phyloP scores from a whole-genome alignment of 2,113 vertebrate genomes.

The Toxotes chatareus region DNA sequence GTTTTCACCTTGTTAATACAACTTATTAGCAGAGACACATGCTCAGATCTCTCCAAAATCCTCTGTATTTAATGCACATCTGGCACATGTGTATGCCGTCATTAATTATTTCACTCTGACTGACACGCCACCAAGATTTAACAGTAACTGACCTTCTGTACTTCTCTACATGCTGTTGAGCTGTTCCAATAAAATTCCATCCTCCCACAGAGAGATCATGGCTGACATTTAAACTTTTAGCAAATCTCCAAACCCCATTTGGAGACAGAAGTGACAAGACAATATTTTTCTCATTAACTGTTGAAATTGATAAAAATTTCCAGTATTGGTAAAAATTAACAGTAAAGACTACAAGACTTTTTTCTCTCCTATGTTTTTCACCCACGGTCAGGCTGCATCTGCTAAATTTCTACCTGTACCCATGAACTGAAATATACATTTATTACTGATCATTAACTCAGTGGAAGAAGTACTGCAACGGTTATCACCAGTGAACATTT shows the following conservation, averaged over 20 bases:
- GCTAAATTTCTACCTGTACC: neutral
- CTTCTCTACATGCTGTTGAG: constrained; percentile 1
- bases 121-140: neutral
- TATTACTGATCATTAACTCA: neutral
- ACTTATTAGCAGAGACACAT: neutral
- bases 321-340: too few relatives aligned
- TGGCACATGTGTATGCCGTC: neutral
- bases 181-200: neutral
- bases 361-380: neutral
- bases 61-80: neutral
- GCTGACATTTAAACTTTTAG: neutral
- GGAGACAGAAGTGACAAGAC: neutral
- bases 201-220: constrained; percentile 4
- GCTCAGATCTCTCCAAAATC: neutral
- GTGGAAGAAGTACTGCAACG: neutral
- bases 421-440: neutral
- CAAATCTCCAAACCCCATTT: neutral
- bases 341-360: too few relatives aligned
- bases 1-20: neutral
- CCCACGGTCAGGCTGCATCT: neutral
- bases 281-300: neutral
- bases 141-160: neutral
- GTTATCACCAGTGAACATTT: neutral
- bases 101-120: neutral
- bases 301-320: too few relatives aligned